A percentile compares a stretch with the other conserved stretches of the same genome.
These are phyloP conservation scores for Melipona bicolor DNA, from an alignment of 2,888 invertebrate genomes.

Conservation along the genomic window DNA sequence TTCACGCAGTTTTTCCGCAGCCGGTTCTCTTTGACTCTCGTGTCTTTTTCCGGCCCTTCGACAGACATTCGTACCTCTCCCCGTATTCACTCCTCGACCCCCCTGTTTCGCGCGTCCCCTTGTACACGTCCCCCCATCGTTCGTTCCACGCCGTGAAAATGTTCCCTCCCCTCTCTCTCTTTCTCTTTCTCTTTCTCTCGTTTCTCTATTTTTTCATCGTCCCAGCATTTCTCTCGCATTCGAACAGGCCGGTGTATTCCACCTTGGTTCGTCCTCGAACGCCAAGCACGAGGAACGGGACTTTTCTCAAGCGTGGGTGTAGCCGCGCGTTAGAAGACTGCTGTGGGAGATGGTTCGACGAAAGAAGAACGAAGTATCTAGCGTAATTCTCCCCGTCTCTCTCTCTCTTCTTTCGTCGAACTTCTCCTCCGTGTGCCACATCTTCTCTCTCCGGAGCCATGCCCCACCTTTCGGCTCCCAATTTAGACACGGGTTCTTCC, in stretches of 20 bases:
- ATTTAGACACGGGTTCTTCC: slow-evolving; percentile 75
- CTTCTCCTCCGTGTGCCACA: slow-evolving; percentile 65
- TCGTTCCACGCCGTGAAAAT: not conserved
- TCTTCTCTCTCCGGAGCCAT: slow-evolving; percentile 25
- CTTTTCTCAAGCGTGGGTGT: slow-evolving; percentile 40
- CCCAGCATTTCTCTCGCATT: slow-evolving; percentile 33
- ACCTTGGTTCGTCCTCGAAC: slow-evolving; percentile 3
- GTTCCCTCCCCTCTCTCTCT: not conserved
- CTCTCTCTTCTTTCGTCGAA: slow-evolving; percentile 36
- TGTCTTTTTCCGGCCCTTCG: slow-evolving; percentile 22
- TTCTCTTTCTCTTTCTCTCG: not conserved
- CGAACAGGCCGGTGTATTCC: not conserved
- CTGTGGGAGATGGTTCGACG: slow-evolving; percentile 4
- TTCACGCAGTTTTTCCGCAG: not conserved
- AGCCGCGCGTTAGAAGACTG: slow-evolving; percentile 31
- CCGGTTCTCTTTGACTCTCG: slow-evolving; percentile 18
- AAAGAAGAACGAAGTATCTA: slow-evolving; percentile 61
- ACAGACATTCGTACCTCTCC: slow-evolving; percentile 1
- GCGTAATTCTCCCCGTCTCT: slow-evolving; percentile 39
- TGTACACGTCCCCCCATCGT: slow-evolving; percentile 2
- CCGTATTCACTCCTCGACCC: no score
- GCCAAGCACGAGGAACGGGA: not conserved
- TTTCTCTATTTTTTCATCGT: slow-evolving; percentile 18
- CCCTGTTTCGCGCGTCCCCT: slow-evolving; percentile 3
- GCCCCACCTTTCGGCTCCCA: slow-evolving; percentile 75